Percentiles rank a stretch among this genome's conserved stretches.
Conservation (phyloP, 2,113 vertebrate species). For the Phaethon lepturus region DNA sequence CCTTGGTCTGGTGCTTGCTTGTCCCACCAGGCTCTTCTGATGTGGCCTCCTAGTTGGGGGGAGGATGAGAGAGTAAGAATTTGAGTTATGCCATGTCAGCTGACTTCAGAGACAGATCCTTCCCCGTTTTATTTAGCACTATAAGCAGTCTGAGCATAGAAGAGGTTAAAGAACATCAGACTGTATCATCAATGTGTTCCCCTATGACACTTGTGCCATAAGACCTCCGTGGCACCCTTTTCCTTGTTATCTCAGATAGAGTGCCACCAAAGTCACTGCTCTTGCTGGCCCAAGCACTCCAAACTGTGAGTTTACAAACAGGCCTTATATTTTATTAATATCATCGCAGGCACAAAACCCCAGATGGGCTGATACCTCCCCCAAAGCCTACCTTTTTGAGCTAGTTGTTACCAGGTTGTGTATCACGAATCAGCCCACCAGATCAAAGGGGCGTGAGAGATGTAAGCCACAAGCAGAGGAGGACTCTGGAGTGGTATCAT, state of each 20-base stretch:
- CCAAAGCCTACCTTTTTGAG: background rate
- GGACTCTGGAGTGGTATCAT: background rate
- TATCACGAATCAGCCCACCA: background rate
- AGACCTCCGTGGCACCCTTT: background rate
- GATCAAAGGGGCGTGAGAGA: background rate
- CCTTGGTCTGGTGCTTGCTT: background rate
- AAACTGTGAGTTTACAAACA: background rate
- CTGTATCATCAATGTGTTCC: background rate
- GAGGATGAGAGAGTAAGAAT: background rate
- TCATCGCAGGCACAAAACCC: background rate
- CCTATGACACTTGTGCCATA: background rate
- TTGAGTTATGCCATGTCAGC: background rate
- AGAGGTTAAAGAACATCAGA: background rate
- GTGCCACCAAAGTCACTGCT: background rate
- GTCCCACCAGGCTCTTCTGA: background rate
- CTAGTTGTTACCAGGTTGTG: background rate
- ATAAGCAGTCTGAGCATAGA: background rate
- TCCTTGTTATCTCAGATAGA: background rate
- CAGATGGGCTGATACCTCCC: background rate
- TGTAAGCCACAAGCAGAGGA: background rate
- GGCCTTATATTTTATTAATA: background rate
- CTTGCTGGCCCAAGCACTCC: background rate
- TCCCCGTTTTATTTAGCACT: background rate
- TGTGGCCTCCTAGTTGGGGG: background rate
- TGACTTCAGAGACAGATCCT: background rate